These are phyloP conservation scores for Probaryconus sp. DNA, from an alignment of 1,140 invertebrate species.

Conservation along the genomic window DNA sequence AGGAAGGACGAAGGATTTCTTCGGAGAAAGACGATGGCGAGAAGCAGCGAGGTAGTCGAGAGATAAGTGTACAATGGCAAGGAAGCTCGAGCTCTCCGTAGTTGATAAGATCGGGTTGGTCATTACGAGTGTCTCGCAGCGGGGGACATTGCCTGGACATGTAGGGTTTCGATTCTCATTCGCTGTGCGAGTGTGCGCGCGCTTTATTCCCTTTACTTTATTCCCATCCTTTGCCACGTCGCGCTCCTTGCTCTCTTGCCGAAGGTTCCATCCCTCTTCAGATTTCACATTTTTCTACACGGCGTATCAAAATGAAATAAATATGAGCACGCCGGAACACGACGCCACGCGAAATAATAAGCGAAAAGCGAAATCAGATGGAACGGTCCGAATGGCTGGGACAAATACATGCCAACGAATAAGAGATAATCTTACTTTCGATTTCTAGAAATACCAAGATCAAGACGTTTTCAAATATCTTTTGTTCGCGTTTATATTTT, in stretches of 20 bases:
- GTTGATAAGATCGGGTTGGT: conserved; percentile 73
- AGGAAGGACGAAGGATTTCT: conserved; percentile 27
- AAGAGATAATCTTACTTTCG: no score
- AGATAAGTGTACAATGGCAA: conserved; percentile 73
- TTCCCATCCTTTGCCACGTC: conserved; percentile 15
- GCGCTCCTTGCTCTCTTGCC: not conserved
- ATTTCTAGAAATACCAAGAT: no score
- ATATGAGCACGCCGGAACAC: conserved; percentile 35
- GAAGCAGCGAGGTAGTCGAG: conserved; percentile 55
- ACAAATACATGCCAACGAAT: no score
- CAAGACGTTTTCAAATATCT: no score
- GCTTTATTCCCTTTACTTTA: conserved; percentile 26
- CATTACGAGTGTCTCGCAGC: conserved; percentile 74
- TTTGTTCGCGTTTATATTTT: no score
- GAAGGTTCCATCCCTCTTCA: not conserved
- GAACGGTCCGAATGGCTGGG: not conserved
- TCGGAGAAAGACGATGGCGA: conserved; percentile 56
- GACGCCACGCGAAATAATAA: conserved; percentile 36
- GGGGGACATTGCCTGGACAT: conserved; percentile 71
- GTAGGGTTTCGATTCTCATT: conserved; percentile 70
- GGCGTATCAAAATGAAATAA: conserved; percentile 50
- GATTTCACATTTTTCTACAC: conserved; percentile 34
- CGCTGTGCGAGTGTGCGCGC: conserved; percentile 6
- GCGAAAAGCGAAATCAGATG: conserved; percentile 16
- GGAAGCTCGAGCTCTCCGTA: conserved; percentile 58